Percentiles rank a stretch among this genome's conserved stretches.
These are phyloP conservation scores for Pantherophis guttatus DNA, from an alignment of 2,113 vertebrate genomes.

Conservation along the genomic window DNA sequence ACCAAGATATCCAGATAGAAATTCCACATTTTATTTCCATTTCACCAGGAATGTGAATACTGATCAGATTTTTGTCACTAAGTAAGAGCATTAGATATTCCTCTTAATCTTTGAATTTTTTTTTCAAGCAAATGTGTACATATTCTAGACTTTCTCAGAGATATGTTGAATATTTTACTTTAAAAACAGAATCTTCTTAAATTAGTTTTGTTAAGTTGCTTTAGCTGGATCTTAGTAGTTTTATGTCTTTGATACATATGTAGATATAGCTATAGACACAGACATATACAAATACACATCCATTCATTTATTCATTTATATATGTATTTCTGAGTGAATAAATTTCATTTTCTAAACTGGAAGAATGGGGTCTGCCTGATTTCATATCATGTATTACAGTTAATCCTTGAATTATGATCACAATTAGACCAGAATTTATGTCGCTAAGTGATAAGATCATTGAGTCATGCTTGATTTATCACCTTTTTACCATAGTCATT, in stretches of 20 bases:
- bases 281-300: neutral
- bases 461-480: neutral
- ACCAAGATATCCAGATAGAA: neutral
- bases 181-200: fast-evolving
- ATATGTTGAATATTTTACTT: conserved; percentile 13
- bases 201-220: neutral
- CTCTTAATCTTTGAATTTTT: neutral
- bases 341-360: neutral
- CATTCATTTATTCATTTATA: neutral
- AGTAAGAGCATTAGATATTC: neutral
- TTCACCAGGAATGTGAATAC: neutral
- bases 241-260: neutral
- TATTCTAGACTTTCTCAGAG: neutral
- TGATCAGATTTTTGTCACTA: neutral
- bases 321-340: neutral
- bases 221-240: neutral
- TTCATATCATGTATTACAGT: neutral
- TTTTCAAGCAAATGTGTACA: neutral
- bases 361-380: neutral
- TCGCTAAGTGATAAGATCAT: neutral
- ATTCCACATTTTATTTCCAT: neutral
- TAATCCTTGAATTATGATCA: neutral
- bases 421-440: neutral
- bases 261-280: neutral
- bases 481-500: neutral